Base-by-base conservation (phyloP, 2,113 vertebrate species). In the Malurus alboscapulatus region DNA sequence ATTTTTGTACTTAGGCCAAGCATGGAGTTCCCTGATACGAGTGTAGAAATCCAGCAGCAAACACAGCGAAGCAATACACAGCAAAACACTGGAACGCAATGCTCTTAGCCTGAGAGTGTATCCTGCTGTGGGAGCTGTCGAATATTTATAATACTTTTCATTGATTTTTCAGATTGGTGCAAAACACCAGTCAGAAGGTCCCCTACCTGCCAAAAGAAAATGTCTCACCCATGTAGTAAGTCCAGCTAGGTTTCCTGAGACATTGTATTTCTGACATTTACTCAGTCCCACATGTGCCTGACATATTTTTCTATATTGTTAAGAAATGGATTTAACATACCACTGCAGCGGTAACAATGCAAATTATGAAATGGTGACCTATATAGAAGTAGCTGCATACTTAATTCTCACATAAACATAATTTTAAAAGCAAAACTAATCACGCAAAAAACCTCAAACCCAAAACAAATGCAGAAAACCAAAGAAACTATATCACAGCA, bases 391-490 rank as follows among this genome's bases (percentile, higher is more conserved):
- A 74, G 12, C 12, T 47, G 29, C 53, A 66, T 84, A n/a, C 8
- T 78, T 55, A 50, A 48, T 79, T 90, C 22, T 71, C 44, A 50
- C 1, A 2, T 45, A 71, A 86, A 17, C 22, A 44, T 32, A 18
- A 83, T 87, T 62, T 24, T 16, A 78, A 63, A 44, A 16, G 4
- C 44, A 59, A 51, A 44, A 54, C 50, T 38, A 50, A 62, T 24
- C 16, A 19, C 4, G 19, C 9, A 26, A 45, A 48, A 62, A 57
- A 1, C 0, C 17, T 5, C 21, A 62, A 55, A 21, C 7, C 25
- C 19, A 40, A 67, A 73, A 25, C 14, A 69, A 72, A 85, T 71
- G 29, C 61, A 87, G 29, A 32, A 78, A 91, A 63, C 2, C 12
- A 55, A 78, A 63, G 14, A 55, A 87, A 81, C 59, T 11, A 21